Evolutionary conservation across 2,113 vertebrate genomes (phyloP), one percentile per base, ranked within the genome.

Genomic region (Cisticola juncidis): DNA sequence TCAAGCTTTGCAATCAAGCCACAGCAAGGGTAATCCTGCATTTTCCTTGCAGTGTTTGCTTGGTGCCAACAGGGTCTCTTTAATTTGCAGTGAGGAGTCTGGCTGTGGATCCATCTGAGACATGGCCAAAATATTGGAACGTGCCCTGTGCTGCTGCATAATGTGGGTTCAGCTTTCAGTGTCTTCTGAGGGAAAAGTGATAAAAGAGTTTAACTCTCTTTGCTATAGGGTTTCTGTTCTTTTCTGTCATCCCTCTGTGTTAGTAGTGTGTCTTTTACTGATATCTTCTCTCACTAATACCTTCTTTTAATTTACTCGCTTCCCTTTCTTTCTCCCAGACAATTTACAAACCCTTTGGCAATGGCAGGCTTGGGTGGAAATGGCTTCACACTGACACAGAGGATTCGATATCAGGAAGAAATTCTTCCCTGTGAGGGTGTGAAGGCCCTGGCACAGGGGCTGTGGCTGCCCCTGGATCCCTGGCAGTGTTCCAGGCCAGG

Each of bases 381-480:
- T 33, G 31, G 47, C 9, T 17, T 61, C 40, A 36, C 5, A 62
- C 11, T 54, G 62, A 36, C 6, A 54, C 11, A 61, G 13, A 47
- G 17, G 0, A 11, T 19, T 13, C 25, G 18, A 28, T 62, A 69
- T 42, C 0, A 2, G 25, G 6, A 15, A 61, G 5, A 6, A 54
- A 48, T 74, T 47, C 0, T 35, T 76, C 47, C 25, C 54, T 61
- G 8, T 15, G 54, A 54, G 38, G 25, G 5, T 40, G 38, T 0
- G 1, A 14, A 73, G 60, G 60, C 22, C 12, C 26, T 88, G 36
- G 28, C 15, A n/a, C 61, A 53, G 7, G n/a, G 61, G 20, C n/a
- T 82, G 53, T 89, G 69, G 45, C 51, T 88, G 44, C 44, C 6
- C 7, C 71, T 38, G 38, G 38, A 66, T 42, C 21, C 61, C 51